phyloP scores from a whole-genome alignment of 2,113 vertebrate species.

The Gobio gobio region DNA sequence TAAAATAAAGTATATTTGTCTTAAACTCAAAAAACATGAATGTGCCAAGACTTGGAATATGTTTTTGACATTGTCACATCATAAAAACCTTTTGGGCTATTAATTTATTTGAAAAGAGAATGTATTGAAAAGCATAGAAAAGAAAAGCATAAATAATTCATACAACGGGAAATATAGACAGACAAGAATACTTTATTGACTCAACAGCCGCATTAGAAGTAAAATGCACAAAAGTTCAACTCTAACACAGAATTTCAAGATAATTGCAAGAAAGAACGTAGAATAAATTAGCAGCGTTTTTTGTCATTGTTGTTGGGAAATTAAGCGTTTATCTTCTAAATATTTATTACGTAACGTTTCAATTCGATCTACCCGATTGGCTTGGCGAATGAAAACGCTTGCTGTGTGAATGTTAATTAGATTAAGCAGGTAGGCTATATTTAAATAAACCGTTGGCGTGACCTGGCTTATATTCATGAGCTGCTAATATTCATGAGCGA shows the following conservation, averaged over 20 bases:
- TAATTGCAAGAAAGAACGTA: background rate
- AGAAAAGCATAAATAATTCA: background rate
- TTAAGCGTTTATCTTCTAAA: background rate
- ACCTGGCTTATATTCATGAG: background rate
- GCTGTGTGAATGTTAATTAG: background rate
- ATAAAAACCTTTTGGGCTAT: background rate
- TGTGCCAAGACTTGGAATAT: background rate
- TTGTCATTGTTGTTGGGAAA: background rate
- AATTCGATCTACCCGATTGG: background rate
- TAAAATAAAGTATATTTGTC: conserved; percentile 63
- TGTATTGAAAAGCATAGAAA: too few species aligned
- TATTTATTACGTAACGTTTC: conserved; percentile 2
- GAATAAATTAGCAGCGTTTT: background rate
- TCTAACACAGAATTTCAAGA: background rate
- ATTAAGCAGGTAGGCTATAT: background rate
- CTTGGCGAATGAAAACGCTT: background rate
- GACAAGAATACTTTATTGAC: background rate
- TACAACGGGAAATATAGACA: background rate
- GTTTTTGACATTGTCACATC: background rate
- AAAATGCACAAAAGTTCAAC: background rate
- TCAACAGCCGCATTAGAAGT: background rate
- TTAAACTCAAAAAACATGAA: conserved; percentile 47
- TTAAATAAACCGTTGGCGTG: background rate
- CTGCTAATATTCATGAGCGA: background rate
- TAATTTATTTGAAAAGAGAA: background rate